phyloP scores from a whole-genome alignment of 23 tunicate genomes.

The Styela clava region DNA sequence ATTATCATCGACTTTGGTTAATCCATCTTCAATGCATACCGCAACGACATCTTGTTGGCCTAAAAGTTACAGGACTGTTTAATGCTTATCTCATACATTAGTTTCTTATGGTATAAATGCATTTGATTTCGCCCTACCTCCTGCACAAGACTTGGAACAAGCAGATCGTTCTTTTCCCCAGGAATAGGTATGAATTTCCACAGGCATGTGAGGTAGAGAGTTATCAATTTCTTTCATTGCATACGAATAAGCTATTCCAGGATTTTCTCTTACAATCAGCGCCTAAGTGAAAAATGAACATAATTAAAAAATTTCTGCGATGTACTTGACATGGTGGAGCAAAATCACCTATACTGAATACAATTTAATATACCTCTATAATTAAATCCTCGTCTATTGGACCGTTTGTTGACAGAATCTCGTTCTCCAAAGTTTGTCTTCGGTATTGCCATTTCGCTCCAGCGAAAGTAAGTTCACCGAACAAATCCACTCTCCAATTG shows the following conservation, averaged over 20 bases:
- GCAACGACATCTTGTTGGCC: slow-evolving; percentile 39
- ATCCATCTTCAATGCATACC: slow-evolving; percentile 39
- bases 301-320: background rate
- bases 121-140: slow-evolving; percentile 40
- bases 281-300: slow-evolving; percentile 42
- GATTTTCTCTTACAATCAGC: slow-evolving; percentile 67
- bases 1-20: slow-evolving; percentile 34
- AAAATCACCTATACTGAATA: background rate
- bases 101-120: background rate
- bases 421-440: slow-evolving; percentile 53
- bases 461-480: slow-evolving; percentile 60
- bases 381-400: slow-evolving; percentile 66
- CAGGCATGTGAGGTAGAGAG: slow-evolving; percentile 2
- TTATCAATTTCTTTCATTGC: slow-evolving; percentile 42
- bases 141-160: slow-evolving; percentile 78
- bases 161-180: slow-evolving; percentile 46
- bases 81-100: background rate
- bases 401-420: slow-evolving; percentile 48
- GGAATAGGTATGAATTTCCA: background rate
- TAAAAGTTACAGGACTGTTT: too few species aligned
- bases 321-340: background rate
- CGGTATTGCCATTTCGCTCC: slow-evolving; percentile 76
- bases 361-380: slow-evolving; percentile 47
- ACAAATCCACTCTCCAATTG: slow-evolving; percentile 76
- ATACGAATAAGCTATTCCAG: slow-evolving; percentile 76